Evolutionary conservation across 1,140 invertebrate species (phyloP), one percentile per base, ranked within the genome.

Genomic region (Hyles euphorbiae): DNA sequence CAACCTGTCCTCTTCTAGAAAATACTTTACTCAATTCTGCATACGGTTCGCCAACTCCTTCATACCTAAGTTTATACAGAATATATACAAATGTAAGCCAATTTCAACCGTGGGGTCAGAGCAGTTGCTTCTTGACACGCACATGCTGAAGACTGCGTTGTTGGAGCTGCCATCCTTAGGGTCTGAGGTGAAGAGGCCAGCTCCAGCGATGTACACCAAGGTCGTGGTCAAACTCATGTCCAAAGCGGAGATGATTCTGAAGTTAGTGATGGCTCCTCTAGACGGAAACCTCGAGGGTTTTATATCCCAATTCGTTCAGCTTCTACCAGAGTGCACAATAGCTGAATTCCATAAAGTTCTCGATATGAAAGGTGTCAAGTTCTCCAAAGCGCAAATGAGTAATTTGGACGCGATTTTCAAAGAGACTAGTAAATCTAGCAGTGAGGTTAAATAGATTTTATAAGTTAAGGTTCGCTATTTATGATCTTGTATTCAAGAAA

Each of bases 1-100:
- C 77, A 95, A 97, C 78, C 90, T 99, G n/a, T 93, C 96, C 1
- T 96, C 96, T 11, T 98, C 98, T 1, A 90, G 98, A 44, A 99
- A 99, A 91, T 99, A 99, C 87, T 99, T 99, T 83, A 99, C 98
- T 0, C 97, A 99, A 83, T 97, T 99, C 75, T 99, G 98, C 83
- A 94, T 98, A 8, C 96, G 98, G 80, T 98, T 99, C 90, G 97
- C 96, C 0, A 98, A 96, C 76, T 94, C 95, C 0, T 99, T 99
- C 67, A 99, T 98, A 81, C 95, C 96, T 10, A 99, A 99, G 85
- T 98, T 98, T 75, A 95, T 99, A 34, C 94, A 95, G 59, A 95
- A 96, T 71, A 90, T 99, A 9, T 99, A 97, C 81, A 98, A 97
- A 78, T 99, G 98, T 76, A 97, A 98, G 70, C 94, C 97, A 3